These are phyloP conservation scores for Pristionchus japonicus DNA, from an alignment of 2,888 invertebrate species.

Conservation along the genomic window DNA sequence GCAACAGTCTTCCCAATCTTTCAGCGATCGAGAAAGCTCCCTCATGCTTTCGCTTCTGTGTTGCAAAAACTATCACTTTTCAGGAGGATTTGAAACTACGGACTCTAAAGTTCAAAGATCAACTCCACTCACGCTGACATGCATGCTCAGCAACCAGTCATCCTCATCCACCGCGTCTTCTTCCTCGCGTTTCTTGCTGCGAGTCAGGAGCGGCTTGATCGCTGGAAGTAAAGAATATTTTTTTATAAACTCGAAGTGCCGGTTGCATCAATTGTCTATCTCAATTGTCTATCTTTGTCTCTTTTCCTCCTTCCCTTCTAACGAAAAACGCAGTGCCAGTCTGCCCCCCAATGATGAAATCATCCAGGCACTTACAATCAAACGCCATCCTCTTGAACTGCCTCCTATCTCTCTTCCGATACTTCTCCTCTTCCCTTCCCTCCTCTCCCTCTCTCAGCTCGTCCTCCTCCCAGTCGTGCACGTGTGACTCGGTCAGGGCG, in stretches of 20 bases:
- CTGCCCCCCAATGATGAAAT: too few relatives aligned
- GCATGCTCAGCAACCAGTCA: constrained; percentile 60
- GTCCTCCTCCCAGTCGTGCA: neutral
- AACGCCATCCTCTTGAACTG: constrained; percentile 24
- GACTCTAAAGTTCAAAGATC: neutral
- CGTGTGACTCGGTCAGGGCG: constrained; percentile 4
- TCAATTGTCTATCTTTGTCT: too few relatives aligned
- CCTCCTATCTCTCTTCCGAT: neutral
- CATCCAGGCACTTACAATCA: neutral
- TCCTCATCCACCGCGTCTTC: constrained; percentile 46
- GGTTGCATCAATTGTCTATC: too few relatives aligned
- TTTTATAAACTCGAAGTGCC: too few relatives aligned
- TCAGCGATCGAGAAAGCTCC: too few relatives aligned
- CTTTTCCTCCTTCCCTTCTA: too few relatives aligned
- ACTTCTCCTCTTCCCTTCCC: neutral
- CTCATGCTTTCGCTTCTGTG: too few relatives aligned
- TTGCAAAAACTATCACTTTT: too few relatives aligned
- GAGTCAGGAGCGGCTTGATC: constrained; percentile 64
- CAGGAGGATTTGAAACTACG: too few relatives aligned
- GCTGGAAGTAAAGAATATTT: constrained; percentile 33
- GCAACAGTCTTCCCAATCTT: too few relatives aligned
- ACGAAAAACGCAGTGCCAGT: too few relatives aligned
- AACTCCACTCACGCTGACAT: constrained; percentile 49
- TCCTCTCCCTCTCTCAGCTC: neutral
- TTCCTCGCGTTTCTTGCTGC: constrained; percentile 58